Percentiles rank a stretch among this genome's conserved stretches.
phyloP scores from a whole-genome alignment of 2,888 invertebrate genomes.

The Calephelis perditalis region DNA sequence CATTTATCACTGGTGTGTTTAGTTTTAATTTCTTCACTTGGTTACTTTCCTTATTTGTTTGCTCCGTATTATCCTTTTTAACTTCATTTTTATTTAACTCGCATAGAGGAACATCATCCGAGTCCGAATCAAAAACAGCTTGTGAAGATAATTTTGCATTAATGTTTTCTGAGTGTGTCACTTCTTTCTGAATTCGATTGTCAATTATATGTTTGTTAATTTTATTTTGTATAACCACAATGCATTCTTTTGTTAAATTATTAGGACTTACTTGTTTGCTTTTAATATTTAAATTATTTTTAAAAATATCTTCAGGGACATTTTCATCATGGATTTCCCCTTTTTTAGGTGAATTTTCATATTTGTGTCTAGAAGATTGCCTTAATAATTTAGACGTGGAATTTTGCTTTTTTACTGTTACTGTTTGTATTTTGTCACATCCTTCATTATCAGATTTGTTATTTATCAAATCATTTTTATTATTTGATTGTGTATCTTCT shows the following conservation, averaged over 20 bases:
- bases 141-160: slow-evolving; percentile 33
- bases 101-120: slow-evolving; percentile 55
- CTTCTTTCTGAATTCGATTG: slow-evolving; percentile 25
- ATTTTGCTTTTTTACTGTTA: slow-evolving; percentile 4
- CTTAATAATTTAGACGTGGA: slow-evolving; percentile 4
- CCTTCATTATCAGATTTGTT: slow-evolving; percentile 9
- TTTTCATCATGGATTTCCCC: slow-evolving; percentile 11
- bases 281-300: slow-evolving; percentile 18
- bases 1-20: slow-evolving; percentile 7
- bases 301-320: neutral
- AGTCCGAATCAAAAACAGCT: slow-evolving; percentile 52
- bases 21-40: neutral
- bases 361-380: neutral
- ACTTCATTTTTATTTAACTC: slow-evolving; percentile 40
- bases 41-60: slow-evolving; percentile 15
- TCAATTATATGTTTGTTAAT: slow-evolving; percentile 32
- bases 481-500: slow-evolving; percentile 30
- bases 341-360: neutral
- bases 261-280: slow-evolving; percentile 45
- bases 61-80: neutral
- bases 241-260: slow-evolving; percentile 62
- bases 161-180: neutral
- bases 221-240: slow-evolving; percentile 64
- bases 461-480: slow-evolving; percentile 15
- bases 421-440: slow-evolving; percentile 12